Base-by-base conservation (phyloP, 2,888 invertebrate genomes). In the Idaea straminata region DNA sequence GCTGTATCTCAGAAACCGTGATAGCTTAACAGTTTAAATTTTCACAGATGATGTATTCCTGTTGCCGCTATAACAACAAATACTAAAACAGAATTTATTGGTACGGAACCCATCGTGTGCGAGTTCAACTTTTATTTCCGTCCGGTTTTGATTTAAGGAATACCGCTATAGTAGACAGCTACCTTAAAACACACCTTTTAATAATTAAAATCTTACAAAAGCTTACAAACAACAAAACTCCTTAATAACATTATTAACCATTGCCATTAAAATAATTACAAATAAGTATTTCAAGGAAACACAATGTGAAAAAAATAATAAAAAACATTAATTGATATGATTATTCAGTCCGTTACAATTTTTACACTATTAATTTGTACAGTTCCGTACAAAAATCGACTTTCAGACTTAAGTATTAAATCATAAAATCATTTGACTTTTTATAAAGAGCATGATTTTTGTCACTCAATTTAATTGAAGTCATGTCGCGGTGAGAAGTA, bases 391-490 rank as follows among this genome's bases (percentile, higher is more conserved):
- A 5, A 82, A 76, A 78, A 66, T 67, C 60, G 65, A 73, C 81
- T 76, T 75, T 83, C 81, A 62, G 4, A 5, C 15, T 7, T 61
- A 15, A n/a, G 58, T 0, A 59, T 66, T 78, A 83, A 64, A 66
- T 62, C 69, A 64, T 64, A 15, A 62, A 64, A 6, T 16, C 63
- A 62, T 61, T 67, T 63, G 64, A 61, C 65, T 35, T 62, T 57
- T 57, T 64, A 63, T 36, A 13, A 61, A 59, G 57, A 63, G 71
- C 68, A 69, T 64, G 68, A 88, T 85, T 89, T 88, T 89, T 88
- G 90, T 89, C 89, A 89, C 88, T 87, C 87, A 85, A 84, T 87
- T 85, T 86, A 86, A 85, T 85, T 84, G 84, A 83, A 82, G 82
- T 80, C 83, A 85, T 82, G 87, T 85, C 75, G 80, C 81, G 72